Conservation (phyloP, 2,797 vertebrate species). For the Limosa lapponica region DNA sequence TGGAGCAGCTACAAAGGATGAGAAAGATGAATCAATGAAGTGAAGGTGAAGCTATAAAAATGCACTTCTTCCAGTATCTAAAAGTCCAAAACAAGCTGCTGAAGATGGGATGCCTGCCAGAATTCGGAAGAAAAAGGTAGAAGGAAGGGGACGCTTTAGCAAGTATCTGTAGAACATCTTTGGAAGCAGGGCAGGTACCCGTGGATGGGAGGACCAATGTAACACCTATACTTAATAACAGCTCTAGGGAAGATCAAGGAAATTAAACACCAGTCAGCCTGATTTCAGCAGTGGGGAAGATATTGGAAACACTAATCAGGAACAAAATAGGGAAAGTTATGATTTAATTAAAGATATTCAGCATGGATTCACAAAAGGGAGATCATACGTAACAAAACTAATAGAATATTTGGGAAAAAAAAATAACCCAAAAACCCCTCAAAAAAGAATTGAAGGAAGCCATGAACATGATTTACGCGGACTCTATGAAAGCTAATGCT, state of each 20-base stretch:
- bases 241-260: conserved; percentile 72
- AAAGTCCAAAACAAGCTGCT: background rate
- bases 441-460: conserved; percentile 67
- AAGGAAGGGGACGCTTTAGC: background rate
- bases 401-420: conserved; percentile 77
- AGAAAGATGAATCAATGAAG: background rate
- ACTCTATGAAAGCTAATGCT: conserved; percentile 55
- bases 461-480: conserved; percentile 66
- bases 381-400: conserved; percentile 80
- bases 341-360: conserved; percentile 86
- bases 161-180: conserved; percentile 31
- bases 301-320: conserved; percentile 80
- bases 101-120: background rate
- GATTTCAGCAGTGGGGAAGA: conserved; percentile 76
- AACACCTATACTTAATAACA: conserved; percentile 68
- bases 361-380: conserved; percentile 83
- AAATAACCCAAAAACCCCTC: background rate
- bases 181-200: background rate
- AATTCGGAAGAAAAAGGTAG: background rate
- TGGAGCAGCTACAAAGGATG: background rate
- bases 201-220: conserved; percentile 35
- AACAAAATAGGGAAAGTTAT: conserved; percentile 81
- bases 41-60: background rate
- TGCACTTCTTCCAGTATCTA: background rate
- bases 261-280: conserved; percentile 78